These are phyloP conservation scores for Sebastiscus tertius DNA, from an alignment of 2,797 vertebrate genomes.

Conservation along the genomic window DNA sequence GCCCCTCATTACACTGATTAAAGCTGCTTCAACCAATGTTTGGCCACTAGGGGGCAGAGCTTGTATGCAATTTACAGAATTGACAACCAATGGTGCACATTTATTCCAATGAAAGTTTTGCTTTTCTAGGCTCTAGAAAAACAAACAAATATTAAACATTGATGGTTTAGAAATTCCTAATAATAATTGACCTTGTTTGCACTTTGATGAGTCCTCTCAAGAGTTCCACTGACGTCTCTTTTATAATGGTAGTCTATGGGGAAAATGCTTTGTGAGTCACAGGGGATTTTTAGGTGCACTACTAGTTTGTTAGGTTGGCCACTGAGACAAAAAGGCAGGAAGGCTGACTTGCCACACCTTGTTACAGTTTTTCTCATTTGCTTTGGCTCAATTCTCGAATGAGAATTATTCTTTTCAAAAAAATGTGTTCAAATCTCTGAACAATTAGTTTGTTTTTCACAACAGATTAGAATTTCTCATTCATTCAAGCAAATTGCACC, in stretches of 20 bases:
- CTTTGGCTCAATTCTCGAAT: too few relatives aligned
- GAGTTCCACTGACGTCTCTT: background rate
- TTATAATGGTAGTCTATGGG: too few relatives aligned
- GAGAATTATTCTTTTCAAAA: too few relatives aligned
- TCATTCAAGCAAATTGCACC: too few relatives aligned
- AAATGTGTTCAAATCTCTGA: too few relatives aligned
- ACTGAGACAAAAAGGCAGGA: background rate
- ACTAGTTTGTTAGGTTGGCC: background rate
- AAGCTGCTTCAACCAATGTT: background rate
- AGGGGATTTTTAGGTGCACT: background rate
- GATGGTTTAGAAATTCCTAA: background rate
- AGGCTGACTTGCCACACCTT: background rate
- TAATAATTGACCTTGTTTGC: background rate
- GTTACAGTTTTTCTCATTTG: background rate
- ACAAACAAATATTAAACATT: background rate
- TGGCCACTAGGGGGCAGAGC: background rate
- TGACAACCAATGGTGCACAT: background rate
- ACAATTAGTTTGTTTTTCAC: too few relatives aligned
- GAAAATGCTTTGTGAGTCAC: background rate
- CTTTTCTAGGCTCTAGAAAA: background rate
- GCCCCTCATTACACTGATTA: background rate
- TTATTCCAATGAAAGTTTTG: background rate
- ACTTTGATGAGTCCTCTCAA: background rate
- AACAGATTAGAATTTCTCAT: too few relatives aligned
- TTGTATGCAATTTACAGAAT: background rate